Conservation (phyloP, 2,888 invertebrate genomes). For the Microctonus brassicae region DNA sequence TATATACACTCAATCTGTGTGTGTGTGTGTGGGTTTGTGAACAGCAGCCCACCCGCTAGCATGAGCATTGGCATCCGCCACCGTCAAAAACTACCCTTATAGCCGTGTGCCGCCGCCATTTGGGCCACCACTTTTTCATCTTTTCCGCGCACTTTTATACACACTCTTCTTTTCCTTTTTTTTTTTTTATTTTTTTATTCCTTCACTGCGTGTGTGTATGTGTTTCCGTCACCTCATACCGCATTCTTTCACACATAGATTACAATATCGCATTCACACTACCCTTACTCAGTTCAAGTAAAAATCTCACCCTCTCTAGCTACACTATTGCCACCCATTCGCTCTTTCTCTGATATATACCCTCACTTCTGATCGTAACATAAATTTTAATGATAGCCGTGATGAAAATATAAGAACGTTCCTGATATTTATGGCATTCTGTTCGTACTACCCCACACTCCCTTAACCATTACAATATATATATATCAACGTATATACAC, state of each 20-base stretch:
- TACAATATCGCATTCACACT: constrained; percentile 64
- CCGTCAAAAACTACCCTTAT: constrained; percentile 60
- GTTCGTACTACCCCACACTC: neutral
- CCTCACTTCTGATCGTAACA: constrained; percentile 67
- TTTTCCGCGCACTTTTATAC: constrained; percentile 49
- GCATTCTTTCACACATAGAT: constrained; percentile 68
- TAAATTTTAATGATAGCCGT: constrained; percentile 69
- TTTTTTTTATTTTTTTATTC: neutral
- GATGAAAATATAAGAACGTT: constrained; percentile 69
- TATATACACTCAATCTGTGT: neutral
- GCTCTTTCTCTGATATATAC: constrained; percentile 58
- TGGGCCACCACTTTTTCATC: constrained; percentile 66
- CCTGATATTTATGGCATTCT: neutral
- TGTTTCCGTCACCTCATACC: constrained; percentile 51
- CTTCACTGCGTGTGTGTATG: neutral
- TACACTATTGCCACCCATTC: constrained; percentile 24
- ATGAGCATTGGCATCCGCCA: constrained; percentile 37
- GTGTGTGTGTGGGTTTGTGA: neutral
- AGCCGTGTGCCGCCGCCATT: constrained; percentile 56
- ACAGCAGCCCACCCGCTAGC: constrained; percentile 23
- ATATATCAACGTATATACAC: neutral
- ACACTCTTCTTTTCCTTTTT: too few relatives aligned
- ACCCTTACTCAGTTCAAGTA: constrained; percentile 30
- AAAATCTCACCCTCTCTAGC: neutral
- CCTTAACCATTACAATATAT: neutral